Evolutionary conservation across 2,113 vertebrate species (phyloP), one percentile per base, ranked within the genome.

Genomic region (Chionodraco myersi): DNA sequence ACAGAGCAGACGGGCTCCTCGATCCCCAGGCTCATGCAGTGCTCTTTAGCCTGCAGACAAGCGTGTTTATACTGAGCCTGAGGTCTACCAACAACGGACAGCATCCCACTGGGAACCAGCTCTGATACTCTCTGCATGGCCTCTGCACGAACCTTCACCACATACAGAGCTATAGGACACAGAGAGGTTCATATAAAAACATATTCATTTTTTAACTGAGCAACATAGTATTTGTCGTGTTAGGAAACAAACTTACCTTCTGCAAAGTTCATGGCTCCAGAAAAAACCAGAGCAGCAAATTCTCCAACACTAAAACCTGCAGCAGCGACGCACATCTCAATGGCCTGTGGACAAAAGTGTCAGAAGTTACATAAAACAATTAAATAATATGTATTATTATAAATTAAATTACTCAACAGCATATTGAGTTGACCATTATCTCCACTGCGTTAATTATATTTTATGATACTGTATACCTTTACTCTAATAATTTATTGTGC

Each of bases 241-340:
- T 1, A 10, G 3, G 6, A 74, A 26, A 13, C 18, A 13, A 0
- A 3, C 41, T 84, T 93, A 99, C 98, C 98, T 97, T 98, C 96
- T 56, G 95, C 84, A 77, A 96, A 99, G 30, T 93, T 93, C 89
- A 99, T 91, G 51, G 97, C 95, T 75, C 97, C 98, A 0, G 98
- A 95, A 89, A 99, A 99, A 26, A 99, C 98, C 0, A 99, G 95
- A 63, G 98, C 97, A 9, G 97, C 96, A 56, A 97, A 99, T 70
- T 99, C 98, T 21, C 98, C 98, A 57, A 99, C 96, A 15, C 98
- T 99, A 94, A 99, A 99, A 1, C 98, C 98, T 15, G 98, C 98
- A 7, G 96, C 95, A 9, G 95, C 96, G 44, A 97, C 96, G 79
- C 98, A 99, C 21, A 83, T 95, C 93, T 97, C 97, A 59, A 98